Conservation (phyloP, 37 sponge, comb jelly and placozoan species). For the Crambe crambe region DNA sequence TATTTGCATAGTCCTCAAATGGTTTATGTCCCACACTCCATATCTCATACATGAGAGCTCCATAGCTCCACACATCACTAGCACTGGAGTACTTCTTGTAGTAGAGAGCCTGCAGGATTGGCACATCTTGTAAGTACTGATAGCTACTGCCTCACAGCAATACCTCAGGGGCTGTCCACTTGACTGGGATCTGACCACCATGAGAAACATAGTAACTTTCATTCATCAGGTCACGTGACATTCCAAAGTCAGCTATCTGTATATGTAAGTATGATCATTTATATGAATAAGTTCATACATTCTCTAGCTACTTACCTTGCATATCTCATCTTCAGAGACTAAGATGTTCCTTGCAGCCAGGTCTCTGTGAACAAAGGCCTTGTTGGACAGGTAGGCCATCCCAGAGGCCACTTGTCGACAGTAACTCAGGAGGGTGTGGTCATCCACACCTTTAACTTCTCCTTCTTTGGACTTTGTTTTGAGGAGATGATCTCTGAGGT, state of each 20-base stretch:
- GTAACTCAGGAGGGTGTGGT: background rate
- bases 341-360: slow-evolving; percentile 15
- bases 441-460: background rate
- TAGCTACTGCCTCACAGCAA: background rate
- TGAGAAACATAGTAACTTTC: slow-evolving; percentile 9
- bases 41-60: slow-evolving; percentile 6
- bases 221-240: slow-evolving; percentile 14
- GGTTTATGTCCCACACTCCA: slow-evolving; percentile 18
- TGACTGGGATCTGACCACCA: slow-evolving; percentile 18
- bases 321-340: slow-evolving; percentile 4
- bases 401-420: background rate
- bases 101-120: background rate
- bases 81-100: slow-evolving; percentile 12
- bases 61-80: slow-evolving; percentile 26
- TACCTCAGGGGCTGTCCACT: slow-evolving; percentile 20
- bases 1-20: background rate
- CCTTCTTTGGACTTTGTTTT: background rate
- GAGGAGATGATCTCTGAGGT: background rate
- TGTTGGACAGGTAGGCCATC: background rate
- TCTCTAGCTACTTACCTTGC: background rate
- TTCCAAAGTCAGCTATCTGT: slow-evolving; percentile 20
- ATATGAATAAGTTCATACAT: background rate
- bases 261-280: background rate
- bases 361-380: slow-evolving; percentile 8
- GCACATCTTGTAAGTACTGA: background rate